Evolutionary conservation across 2,113 vertebrate species (phyloP).

Genomic region (Empidonax traillii): DNA sequence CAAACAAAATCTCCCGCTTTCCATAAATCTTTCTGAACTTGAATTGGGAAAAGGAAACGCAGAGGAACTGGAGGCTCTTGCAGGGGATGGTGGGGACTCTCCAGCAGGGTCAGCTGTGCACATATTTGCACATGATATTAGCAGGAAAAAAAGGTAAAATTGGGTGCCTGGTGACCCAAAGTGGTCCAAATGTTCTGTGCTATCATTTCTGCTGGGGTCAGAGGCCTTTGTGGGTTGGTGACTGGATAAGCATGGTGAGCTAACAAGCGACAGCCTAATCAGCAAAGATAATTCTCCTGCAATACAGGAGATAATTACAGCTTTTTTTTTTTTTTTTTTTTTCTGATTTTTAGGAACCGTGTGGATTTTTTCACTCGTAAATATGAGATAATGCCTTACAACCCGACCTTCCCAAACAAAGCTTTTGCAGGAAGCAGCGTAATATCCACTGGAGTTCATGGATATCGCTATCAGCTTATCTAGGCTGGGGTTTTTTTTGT

Average conservation of each 20-base stretch:
- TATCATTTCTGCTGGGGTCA: slow-evolving; percentile 4
- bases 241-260: slow-evolving; percentile 28
- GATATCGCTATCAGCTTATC: background rate
- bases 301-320: background rate
- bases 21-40: slow-evolving; percentile 37
- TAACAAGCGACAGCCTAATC: slow-evolving; percentile 17
- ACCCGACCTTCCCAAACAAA: background rate
- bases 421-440: background rate
- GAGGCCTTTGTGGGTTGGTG: background rate
- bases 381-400: background rate
- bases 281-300: slow-evolving; percentile 12
- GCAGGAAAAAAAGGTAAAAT: background rate
- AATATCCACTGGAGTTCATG: background rate
- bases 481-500: background rate
- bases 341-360: background rate
- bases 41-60: background rate
- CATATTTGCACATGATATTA: slow-evolving; percentile 24
- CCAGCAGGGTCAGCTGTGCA: slow-evolving; percentile 34
- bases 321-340: background rate
- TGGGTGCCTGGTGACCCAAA: background rate
- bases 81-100: background rate
- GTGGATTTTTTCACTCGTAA: background rate
- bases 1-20: slow-evolving; percentile 28
- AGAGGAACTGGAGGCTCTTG: background rate
- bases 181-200: background rate